Conservation (phyloP, 1,140 invertebrate genomes). For the Drosophila nigrodunni region DNA sequence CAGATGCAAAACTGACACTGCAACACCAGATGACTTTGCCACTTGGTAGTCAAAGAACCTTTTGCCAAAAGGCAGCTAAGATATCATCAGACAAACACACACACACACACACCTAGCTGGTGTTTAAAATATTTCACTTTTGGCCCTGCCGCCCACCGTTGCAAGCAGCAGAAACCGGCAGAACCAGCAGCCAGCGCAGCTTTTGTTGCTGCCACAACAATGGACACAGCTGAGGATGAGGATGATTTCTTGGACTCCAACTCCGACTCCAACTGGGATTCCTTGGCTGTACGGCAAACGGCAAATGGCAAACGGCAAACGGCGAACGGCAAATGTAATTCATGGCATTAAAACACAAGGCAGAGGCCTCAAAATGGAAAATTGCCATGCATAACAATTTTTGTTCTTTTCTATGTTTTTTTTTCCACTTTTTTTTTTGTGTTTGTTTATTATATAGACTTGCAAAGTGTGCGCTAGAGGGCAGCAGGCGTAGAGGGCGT, state of each 20-base stretch:
- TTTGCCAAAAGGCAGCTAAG: slow-evolving; percentile 28
- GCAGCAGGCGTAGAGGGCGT: slow-evolving; percentile 9
- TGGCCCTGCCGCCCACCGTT: slow-evolving; percentile 56
- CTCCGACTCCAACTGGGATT: slow-evolving; percentile 1
- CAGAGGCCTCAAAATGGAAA: slow-evolving; percentile 78
- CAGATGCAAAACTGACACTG: slow-evolving; percentile 70
- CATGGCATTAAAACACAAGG: slow-evolving; percentile 74
- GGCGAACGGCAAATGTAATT: slow-evolving; percentile 55
- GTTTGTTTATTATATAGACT: slow-evolving; percentile 71
- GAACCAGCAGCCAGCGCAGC: neutral
- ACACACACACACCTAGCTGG: slow-evolving; percentile 38
- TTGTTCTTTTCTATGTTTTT: slow-evolving; percentile 32
- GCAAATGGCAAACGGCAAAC: slow-evolving; percentile 13
- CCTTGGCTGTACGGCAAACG: slow-evolving; percentile 4
- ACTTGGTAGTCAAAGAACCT: slow-evolving; percentile 29
- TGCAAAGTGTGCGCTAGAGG: slow-evolving; percentile 53
- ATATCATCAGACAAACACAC: slow-evolving; percentile 28
- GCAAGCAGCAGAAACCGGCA: neutral
- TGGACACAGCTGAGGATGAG: slow-evolving; percentile 38
- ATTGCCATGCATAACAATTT: slow-evolving; percentile 81
- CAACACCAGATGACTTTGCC: slow-evolving; percentile 49
- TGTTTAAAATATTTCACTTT: slow-evolving; percentile 80
- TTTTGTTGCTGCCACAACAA: slow-evolving; percentile 56
- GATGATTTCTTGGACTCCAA: slow-evolving; percentile 35
- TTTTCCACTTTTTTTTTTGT: slow-evolving; percentile 1